phyloP scores from a whole-genome alignment of 2,888 invertebrate genomes.

The Aphodius sticticus region DNA sequence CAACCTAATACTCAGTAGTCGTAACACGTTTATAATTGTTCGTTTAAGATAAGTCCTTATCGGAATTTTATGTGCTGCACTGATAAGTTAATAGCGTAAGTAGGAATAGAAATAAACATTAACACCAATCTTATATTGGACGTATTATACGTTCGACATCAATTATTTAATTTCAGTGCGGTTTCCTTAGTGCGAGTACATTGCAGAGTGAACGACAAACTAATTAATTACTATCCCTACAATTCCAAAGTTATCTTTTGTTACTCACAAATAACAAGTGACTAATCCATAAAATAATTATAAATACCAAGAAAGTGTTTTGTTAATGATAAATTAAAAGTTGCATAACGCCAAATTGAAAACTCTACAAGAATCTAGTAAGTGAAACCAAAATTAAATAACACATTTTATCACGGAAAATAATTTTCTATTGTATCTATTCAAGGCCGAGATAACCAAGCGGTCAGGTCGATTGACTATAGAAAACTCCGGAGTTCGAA shows the following conservation, averaged over 20 bases:
- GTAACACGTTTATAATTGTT: conserved; percentile 4
- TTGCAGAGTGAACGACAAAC: too few species aligned
- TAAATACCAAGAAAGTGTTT: neutral
- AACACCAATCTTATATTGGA: neutral
- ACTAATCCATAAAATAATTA: conserved; percentile 11
- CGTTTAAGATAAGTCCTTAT: neutral
- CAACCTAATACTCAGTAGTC: neutral
- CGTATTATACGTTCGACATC: neutral
- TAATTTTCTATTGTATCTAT: too few species aligned
- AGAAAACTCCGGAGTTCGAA: too few species aligned
- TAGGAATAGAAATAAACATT: neutral
- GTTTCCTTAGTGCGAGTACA: too few species aligned
- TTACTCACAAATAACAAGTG: neutral
- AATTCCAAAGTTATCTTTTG: neutral
- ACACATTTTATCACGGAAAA: too few species aligned
- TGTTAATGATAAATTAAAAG: too few species aligned
- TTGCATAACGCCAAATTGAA: too few species aligned
- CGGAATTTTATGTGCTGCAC: neutral
- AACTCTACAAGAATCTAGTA: too few species aligned
- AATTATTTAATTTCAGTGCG: too few species aligned
- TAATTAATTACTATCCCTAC: neutral
- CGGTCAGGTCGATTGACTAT: too few species aligned
- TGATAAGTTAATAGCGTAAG: neutral
- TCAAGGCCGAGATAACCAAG: too few species aligned
- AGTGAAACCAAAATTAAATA: too few species aligned